These are phyloP conservation scores for Aphelocoma californica DNA, from an alignment of 2,797 vertebrate species.

Conservation along the genomic window DNA sequence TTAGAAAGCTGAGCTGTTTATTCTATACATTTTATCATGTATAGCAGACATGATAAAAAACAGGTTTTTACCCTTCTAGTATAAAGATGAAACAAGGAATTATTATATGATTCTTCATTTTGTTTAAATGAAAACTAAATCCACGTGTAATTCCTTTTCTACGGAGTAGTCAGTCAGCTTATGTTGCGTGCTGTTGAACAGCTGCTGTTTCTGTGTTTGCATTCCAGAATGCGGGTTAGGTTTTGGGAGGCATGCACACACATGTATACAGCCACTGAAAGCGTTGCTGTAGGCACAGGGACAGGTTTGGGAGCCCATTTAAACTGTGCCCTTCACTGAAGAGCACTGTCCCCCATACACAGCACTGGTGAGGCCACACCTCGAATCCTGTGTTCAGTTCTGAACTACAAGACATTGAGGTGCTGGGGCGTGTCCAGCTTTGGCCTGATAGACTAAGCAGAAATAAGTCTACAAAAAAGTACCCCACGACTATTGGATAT, in stretches of 20 bases:
- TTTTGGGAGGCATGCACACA: conserved; percentile 6
- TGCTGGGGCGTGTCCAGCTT: not conserved
- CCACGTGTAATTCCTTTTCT: not conserved
- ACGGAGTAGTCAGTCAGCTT: not conserved
- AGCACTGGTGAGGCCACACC: not conserved
- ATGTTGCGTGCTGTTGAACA: not conserved
- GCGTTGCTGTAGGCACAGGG: not conserved
- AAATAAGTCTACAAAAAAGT: not conserved
- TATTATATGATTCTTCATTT: not conserved
- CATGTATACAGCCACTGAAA: not conserved
- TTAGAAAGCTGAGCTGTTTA: not conserved
- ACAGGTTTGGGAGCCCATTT: not conserved
- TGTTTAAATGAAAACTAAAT: not conserved
- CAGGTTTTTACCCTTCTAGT: not conserved
- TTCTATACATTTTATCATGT: not conserved
- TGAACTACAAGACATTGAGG: not conserved
- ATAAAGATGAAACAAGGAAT: not conserved
- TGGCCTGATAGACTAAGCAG: not conserved
- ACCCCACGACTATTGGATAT: not conserved
- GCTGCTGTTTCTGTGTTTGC: not conserved
- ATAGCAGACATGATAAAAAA: not conserved
- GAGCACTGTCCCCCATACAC: not conserved
- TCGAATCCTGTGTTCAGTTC: not conserved
- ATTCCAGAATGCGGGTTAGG: conserved; percentile 60
- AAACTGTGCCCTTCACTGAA: not conserved